Evolutionary conservation across 2,797 vertebrate genomes (phyloP).

Genomic region (Rhincodon typus): DNA sequence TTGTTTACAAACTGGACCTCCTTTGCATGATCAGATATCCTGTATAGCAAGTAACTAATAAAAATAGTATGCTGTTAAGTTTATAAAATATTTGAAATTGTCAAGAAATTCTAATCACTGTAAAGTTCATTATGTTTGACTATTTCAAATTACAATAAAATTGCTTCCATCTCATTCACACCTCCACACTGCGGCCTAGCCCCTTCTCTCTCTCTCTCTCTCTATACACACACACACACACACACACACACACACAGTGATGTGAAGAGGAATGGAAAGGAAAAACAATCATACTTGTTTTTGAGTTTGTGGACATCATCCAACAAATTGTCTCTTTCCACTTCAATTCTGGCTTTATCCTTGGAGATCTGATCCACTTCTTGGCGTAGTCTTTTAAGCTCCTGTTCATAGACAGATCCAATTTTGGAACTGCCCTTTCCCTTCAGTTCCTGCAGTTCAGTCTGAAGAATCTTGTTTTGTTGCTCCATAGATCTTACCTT

Average conservation of each 20-base stretch:
- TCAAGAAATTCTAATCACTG: not conserved
- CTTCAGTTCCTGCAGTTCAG: constrained; percentile 29
- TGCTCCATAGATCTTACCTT: constrained; percentile 37
- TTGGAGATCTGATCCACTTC: constrained; percentile 13
- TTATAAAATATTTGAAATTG: not conserved
- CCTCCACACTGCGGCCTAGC: too few species aligned
- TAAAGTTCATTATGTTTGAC: not conserved
- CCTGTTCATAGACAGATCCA: constrained; percentile 19
- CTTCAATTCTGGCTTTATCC: constrained; percentile 26
- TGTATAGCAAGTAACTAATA: not conserved
- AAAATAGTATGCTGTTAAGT: not conserved
- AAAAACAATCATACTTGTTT: not conserved
- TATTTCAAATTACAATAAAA: not conserved
- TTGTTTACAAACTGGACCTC: not conserved
- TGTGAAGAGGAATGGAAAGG: not conserved
- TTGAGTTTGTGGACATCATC: constrained; percentile 27
- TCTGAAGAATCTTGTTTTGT: constrained; percentile 33
- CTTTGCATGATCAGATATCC: not conserved
- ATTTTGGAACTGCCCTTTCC: constrained; percentile 21
- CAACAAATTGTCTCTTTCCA: constrained; percentile 36
- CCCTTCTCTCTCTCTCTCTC: too few species aligned
- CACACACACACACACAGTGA: too few species aligned
- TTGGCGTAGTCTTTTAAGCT: constrained; percentile 9
- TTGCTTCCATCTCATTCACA: not conserved
- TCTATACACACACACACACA: not conserved